Evolutionary conservation across 2,113 vertebrate genomes (phyloP).

Genomic region (Ceyx cyanopectus): DNA sequence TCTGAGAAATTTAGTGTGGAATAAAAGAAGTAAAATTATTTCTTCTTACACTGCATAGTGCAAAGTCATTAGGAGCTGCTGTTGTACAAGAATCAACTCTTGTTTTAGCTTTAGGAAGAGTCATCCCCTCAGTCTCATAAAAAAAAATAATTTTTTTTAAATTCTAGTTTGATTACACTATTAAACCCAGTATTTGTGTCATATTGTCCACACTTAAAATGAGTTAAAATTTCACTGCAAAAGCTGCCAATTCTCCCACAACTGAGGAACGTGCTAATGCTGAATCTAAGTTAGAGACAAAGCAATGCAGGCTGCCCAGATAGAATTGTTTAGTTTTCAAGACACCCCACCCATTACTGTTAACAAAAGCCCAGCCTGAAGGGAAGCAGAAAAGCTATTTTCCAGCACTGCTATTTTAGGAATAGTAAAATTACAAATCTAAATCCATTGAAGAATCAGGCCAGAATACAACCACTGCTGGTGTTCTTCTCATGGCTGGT

Average conservation of each 20-base stretch:
- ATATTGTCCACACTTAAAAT: not conserved
- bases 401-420: not conserved
- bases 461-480: not conserved
- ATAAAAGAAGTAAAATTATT: not conserved
- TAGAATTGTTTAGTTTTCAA: not conserved
- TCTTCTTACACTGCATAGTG: not conserved
- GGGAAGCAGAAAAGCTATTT: not conserved
- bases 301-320: not conserved
- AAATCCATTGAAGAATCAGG: not conserved
- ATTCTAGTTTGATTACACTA: not conserved
- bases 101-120: not conserved
- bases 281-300: not conserved
- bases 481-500: not conserved
- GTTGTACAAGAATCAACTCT: not conserved
- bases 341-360: not conserved
- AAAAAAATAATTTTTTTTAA: not conserved
- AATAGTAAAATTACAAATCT: not conserved
- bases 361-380: not conserved
- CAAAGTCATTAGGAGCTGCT: not conserved
- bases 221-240: not conserved
- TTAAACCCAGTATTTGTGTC: not conserved
- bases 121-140: not conserved
- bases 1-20: not conserved
- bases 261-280: not conserved
- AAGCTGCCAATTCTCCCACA: not conserved